Base-by-base conservation (phyloP, 2,888 invertebrate genomes). In the Cryptus viduatorius region DNA sequence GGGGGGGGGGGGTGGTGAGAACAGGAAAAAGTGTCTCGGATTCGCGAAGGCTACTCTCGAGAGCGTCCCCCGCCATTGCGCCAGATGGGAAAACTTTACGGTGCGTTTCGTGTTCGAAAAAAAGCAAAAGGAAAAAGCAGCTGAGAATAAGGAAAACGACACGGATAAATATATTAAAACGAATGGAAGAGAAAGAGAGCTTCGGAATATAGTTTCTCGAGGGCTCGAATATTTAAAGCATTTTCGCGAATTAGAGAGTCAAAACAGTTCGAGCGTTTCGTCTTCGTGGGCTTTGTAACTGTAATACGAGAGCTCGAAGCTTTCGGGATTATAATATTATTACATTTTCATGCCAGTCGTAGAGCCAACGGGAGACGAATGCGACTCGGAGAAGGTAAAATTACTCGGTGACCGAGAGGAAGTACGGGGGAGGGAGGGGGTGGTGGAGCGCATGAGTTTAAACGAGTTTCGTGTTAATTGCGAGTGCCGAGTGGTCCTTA, bases 391-490 rank as follows among this genome's bases (percentile, higher is more conserved):
- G 64, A 75, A 64, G 29, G 37, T 37, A 31, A 75, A 75, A 75
- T 69, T 68, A 59, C 56, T 56, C 81, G 71, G 84, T 79, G 53
- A 81, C 78, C 67, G 69, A 67, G 71, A 67, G 79, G 16, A 19
- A 65, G 42, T n/a, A 73, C 12, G 53, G n/a, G 67, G 16, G 8
- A 24, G 67, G 19, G 42, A 48, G 24, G 81, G 84, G 84, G 84
- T 87, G 24, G 24, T 24, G 24, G 24, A 24, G 24, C 24, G 24
- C 24, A 37, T 4, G 37, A 37, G 37, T 37, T 87, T 87, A 61
- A 64, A 72, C 68, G 75, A 68, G 86, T 80, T 76, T 82, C 87
- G 86, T 80, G 87, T 88, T 88, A 88, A 88, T 88, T 88, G 84
- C 86, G 44, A 79, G 65, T 78, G 83, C 82, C 82, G 82, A 78